Percentiles rank a stretch among this genome's conserved stretches.
Conservation (phyloP, 1,140 invertebrate genomes). For the Bombus waltoni region DNA sequence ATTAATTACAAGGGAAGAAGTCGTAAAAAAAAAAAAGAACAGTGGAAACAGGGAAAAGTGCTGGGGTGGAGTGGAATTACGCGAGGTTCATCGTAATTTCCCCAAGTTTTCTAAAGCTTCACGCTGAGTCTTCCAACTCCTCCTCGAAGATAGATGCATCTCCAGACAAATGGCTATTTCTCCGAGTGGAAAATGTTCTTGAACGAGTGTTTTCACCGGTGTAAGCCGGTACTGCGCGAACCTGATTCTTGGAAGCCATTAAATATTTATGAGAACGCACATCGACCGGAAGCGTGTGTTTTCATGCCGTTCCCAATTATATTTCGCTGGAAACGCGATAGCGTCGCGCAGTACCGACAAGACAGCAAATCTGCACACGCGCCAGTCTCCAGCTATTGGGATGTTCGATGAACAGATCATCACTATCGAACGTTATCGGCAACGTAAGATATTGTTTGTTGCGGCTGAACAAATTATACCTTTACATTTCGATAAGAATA, state of each 20-base stretch:
- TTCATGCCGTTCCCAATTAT: background rate
- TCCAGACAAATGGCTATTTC: background rate
- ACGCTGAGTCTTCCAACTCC: background rate
- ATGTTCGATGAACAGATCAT: background rate
- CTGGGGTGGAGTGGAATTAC: too few relatives aligned
- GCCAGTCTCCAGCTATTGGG: background rate
- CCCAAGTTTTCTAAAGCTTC: background rate
- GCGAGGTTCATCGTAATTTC: background rate
- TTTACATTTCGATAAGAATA: background rate
- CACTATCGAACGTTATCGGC: background rate
- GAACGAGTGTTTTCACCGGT: background rate
- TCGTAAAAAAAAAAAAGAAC: background rate
- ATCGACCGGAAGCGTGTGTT: constrained; percentile 12
- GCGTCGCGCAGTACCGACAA: background rate
- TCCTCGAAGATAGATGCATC: background rate
- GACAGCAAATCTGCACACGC: too few relatives aligned
- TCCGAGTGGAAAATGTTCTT: background rate
- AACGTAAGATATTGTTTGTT: background rate
- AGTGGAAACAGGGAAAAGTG: background rate
- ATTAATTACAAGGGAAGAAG: constrained; percentile 20
- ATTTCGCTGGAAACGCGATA: background rate
- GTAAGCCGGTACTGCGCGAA: background rate
- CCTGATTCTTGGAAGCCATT: background rate
- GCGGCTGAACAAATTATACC: background rate
- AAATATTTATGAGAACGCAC: constrained; percentile 10